A percentile compares a stretch with the other conserved stretches of the same genome.
Conservation (phyloP, 2,113 vertebrate genomes). For the Saccopteryx bilineata region DNA sequence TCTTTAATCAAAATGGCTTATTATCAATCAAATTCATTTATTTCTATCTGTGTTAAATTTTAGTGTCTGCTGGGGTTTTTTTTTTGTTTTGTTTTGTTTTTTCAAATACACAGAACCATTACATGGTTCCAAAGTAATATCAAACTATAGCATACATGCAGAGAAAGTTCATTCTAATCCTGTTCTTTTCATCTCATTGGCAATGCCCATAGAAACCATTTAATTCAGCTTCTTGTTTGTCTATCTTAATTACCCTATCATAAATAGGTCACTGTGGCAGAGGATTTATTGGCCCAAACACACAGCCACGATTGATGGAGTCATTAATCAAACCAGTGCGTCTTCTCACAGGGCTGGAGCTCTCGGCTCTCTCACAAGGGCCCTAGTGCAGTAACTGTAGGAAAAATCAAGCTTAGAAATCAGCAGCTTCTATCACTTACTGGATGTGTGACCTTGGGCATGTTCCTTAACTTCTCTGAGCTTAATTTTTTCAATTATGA, state of each 20-base stretch:
- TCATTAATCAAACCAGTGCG: neutral
- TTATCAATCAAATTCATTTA: neutral
- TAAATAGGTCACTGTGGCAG: neutral
- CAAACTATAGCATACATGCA: neutral
- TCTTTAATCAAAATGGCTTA: neutral
- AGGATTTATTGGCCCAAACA: neutral
- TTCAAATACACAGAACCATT: neutral
- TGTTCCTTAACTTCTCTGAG: neutral
- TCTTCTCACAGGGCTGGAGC: neutral
- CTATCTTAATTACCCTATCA: neutral
- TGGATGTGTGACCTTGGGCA: neutral
- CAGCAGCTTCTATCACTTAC: neutral
- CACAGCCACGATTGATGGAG: neutral
- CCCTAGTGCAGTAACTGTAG: neutral
- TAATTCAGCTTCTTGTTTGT: neutral
- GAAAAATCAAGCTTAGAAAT: neutral
- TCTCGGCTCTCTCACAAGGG: fast-evolving
- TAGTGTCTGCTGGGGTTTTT: neutral
- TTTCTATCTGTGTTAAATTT: neutral
- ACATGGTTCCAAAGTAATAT: neutral
- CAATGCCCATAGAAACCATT: neutral
- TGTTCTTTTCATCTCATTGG: neutral
- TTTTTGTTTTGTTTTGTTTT: neutral
- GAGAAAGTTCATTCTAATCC: neutral
- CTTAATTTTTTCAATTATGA: neutral